phyloP scores from a whole-genome alignment of 2,888 invertebrate species.

The Scotopteryx bipunctaria region DNA sequence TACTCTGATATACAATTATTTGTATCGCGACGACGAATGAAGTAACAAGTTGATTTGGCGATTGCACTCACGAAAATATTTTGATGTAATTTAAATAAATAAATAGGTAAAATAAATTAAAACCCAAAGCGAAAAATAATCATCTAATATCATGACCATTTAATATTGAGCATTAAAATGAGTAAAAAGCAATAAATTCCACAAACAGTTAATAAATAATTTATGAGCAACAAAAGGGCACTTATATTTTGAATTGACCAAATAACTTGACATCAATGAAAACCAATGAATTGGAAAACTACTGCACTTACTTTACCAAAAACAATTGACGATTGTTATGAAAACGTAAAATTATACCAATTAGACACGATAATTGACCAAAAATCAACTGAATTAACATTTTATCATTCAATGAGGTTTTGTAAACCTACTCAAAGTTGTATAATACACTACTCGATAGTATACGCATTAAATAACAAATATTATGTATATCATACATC shows the following conservation, averaged over 20 bases:
- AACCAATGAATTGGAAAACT: too few species aligned
- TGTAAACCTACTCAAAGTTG: constrained; percentile 60
- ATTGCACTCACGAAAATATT: constrained; percentile 31
- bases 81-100: constrained; percentile 56
- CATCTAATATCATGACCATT: constrained; percentile 77
- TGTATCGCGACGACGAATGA: neutral
- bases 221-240: constrained; percentile 77
- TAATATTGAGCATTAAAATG: constrained; percentile 80
- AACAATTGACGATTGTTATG: constrained; percentile 72
- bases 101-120: constrained; percentile 62
- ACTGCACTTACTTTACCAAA: constrained; percentile 53
- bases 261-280: constrained; percentile 65
- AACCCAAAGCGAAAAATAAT: constrained; percentile 61
- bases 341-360: constrained; percentile 59
- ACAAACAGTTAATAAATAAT: constrained; percentile 54
- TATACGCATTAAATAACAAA: constrained; percentile 70
- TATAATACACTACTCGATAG: constrained; percentile 45
- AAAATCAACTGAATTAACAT: constrained; percentile 73
- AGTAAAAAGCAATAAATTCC: constrained; percentile 67
- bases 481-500: constrained; percentile 59
- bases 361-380: constrained; percentile 76
- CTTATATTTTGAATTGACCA: constrained; percentile 73
- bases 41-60: constrained; percentile 10
- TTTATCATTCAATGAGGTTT: constrained; percentile 65
- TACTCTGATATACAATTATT: constrained; percentile 6